These are phyloP conservation scores for Vombatus ursinus DNA, from an alignment of 2,113 vertebrate genomes.

Conservation along the genomic window DNA sequence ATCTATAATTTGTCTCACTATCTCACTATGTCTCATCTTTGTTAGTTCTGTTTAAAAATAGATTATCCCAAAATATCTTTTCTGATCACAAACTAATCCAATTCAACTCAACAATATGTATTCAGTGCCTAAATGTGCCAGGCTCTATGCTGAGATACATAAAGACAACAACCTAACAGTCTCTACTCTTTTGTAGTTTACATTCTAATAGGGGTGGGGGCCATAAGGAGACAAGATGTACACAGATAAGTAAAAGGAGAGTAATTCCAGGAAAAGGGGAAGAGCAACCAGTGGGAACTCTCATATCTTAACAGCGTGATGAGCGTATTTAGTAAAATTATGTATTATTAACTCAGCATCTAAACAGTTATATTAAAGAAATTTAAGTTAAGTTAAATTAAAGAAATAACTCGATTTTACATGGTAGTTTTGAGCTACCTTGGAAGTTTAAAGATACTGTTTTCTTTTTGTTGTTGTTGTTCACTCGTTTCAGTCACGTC, in stretches of 20 bases:
- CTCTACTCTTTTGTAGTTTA: background rate
- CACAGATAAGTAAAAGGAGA: background rate
- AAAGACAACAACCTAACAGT: background rate
- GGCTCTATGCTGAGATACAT: background rate
- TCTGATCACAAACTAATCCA: background rate
- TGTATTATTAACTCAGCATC: slow-evolving; percentile 15
- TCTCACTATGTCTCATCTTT: no score
- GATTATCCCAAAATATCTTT: background rate
- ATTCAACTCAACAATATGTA: background rate
- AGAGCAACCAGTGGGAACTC: background rate
- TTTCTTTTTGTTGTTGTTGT: background rate
- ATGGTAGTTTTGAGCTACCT: background rate
- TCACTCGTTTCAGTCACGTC: background rate
- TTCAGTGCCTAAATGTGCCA: no score
- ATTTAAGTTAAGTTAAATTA: background rate
- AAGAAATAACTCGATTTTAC: no score
- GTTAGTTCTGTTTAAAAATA: background rate
- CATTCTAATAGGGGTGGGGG: background rate
- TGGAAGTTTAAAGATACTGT: background rate
- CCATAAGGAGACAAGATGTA: background rate
- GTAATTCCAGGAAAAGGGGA: background rate
- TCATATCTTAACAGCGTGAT: slow-evolving; percentile 9
- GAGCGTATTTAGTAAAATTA: background rate
- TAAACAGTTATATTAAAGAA: background rate
- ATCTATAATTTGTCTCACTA: no score